phyloP scores from a whole-genome alignment of 2,797 vertebrate species.

The Coendou prehensilis region DNA sequence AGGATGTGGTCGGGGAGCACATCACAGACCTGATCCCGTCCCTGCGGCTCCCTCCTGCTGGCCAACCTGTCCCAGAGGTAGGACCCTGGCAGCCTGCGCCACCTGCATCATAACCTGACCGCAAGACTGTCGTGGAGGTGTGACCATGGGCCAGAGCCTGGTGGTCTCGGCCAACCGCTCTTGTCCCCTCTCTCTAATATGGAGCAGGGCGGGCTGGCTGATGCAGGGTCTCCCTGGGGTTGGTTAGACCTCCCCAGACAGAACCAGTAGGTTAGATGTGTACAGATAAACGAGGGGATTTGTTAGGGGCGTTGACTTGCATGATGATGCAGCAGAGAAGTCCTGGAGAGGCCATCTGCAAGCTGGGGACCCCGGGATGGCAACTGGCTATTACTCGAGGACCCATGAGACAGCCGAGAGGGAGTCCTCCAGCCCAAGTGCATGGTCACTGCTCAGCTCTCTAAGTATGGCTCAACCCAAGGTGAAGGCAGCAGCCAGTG shows the following conservation, averaged over 20 bases:
- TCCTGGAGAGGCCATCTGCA: not conserved
- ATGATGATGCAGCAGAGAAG: not conserved
- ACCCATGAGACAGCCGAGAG: not conserved
- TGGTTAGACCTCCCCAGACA: not conserved
- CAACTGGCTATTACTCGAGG: not conserved
- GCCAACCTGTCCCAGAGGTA: conserved; percentile 93
- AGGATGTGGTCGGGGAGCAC: conserved; percentile 91
- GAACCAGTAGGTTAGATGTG: not conserved
- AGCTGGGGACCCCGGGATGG: not conserved
- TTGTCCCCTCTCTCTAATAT: not conserved
- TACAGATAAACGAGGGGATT: not conserved
- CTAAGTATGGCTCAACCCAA: not conserved
- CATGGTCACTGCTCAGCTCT: not conserved
- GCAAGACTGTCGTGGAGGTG: not conserved
- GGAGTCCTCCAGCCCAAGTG: not conserved
- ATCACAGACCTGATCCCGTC: conserved; percentile 94
- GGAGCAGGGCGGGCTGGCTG: not conserved
- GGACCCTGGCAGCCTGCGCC: rapidly evolving
- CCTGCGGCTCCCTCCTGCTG: conserved; percentile 92
- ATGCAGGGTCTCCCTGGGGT: not conserved
- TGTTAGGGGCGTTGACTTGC: not conserved
- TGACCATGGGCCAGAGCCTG: not conserved
- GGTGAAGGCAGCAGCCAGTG: not conserved
- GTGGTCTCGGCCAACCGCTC: rapidly evolving
- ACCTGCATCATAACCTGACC: rapidly evolving